phyloP scores from a whole-genome alignment of 2,888 invertebrate species.

The Pammene aurita region DNA sequence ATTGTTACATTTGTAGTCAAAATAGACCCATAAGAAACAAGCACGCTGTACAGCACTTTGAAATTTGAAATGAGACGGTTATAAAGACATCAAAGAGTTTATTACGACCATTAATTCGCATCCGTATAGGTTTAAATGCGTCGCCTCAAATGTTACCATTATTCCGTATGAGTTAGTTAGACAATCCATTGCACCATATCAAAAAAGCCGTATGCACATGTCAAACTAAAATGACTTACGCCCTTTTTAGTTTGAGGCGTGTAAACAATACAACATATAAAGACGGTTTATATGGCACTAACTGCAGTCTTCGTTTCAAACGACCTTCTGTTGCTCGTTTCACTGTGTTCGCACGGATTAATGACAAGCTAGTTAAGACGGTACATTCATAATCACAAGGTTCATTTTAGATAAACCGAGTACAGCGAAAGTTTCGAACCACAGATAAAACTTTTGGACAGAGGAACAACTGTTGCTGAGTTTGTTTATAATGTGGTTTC shows the following conservation, averaged over 20 bases:
- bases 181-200: not conserved
- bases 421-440: conserved; percentile 23
- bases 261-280: conserved; percentile 33
- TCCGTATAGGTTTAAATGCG: conserved; percentile 6
- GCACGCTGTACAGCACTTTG: not conserved
- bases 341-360: conserved; percentile 20
- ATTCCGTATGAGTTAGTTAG: conserved; percentile 30
- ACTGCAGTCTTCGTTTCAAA: conserved; percentile 27
- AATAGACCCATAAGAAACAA: not conserved
- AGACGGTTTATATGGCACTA: conserved; percentile 32
- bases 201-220: conserved; percentile 8
- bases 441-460: conserved; percentile 23
- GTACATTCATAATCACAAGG: not conserved
- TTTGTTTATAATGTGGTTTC: conserved; percentile 23
- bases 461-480: conserved; percentile 19
- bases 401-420: not conserved
- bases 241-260: not conserved
- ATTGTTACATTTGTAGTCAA: not conserved
- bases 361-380: not conserved
- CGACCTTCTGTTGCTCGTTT: conserved; percentile 29
- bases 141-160: conserved; percentile 20
- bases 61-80: conserved; percentile 11
- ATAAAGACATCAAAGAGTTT: conserved; percentile 11
- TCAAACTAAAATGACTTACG: not conserved
- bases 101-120: conserved; percentile 6